Conservation (phyloP, 2,113 vertebrate species). For the Amblyornis subalaris region DNA sequence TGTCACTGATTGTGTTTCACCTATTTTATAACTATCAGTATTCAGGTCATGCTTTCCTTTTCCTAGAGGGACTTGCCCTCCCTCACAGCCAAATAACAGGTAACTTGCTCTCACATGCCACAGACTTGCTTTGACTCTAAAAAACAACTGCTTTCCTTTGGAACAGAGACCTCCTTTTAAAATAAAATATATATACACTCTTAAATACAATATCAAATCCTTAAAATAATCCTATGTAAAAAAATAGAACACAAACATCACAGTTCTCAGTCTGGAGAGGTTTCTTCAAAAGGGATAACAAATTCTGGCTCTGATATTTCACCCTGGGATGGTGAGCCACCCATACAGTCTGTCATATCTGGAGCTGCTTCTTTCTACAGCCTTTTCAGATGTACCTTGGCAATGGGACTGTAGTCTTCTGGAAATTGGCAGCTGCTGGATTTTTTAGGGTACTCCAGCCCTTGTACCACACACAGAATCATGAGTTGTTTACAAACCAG, state of each 20-base stretch:
- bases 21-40: not conserved
- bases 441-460: not conserved
- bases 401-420: not conserved
- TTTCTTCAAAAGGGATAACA: not conserved
- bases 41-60: not conserved
- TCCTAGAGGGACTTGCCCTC: not conserved
- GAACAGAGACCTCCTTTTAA: not conserved
- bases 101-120: conserved; percentile 17
- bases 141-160: not conserved
- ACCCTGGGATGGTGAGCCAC: not conserved
- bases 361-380: not conserved
- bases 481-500: not conserved
- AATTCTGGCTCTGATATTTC: not conserved
- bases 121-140: conserved; percentile 29
- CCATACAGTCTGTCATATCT: not conserved
- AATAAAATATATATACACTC: not conserved
- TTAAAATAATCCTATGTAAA: conserved; percentile 12
- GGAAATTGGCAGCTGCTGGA: not conserved
- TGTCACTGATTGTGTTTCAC: not conserved
- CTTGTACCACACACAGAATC: not conserved
- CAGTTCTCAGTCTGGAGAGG: not conserved
- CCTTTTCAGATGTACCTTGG: conserved; percentile 20
- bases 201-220: not conserved
- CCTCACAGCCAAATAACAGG: not conserved
- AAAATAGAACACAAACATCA: conserved; percentile 44